Evolutionary conservation across 2,888 invertebrate genomes (phyloP), one percentile per base, ranked within the genome.

Genomic region (Choreutis nemorana): DNA sequence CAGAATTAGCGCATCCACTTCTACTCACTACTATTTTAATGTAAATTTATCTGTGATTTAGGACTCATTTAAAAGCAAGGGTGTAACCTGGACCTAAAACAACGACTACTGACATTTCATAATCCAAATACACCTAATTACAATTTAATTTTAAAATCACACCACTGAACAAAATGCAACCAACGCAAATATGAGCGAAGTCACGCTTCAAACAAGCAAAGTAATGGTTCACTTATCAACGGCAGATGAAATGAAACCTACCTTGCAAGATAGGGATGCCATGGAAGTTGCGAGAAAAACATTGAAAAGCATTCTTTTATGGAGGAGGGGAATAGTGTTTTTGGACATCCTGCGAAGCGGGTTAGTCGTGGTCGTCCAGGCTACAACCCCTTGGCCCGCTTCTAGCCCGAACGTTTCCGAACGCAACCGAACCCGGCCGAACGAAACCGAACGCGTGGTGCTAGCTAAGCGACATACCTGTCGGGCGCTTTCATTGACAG

Each of bases 401-500:
- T 60, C 62, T 49, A 60, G 61, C 59, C 57, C 66, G 68, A 62
- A 59, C 67, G 61, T 58, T 57, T 55, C 59, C 68, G 67, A 68
- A 68, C 66, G 67, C 50, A 56, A 68, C 68, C 68, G 66, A 71
- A 66, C 59, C 55, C 65, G 65, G 67, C 63, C 67, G 68, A 72
- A 65, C 64, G 71, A 63, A 64, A 75, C 60, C 61, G 66, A 72
- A 66, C 60, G 70, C 64, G 62, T 55, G 55, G 55, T 49, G 61
- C 60, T 61, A 65, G 55, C 60, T 64, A 70, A 72, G 72, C 60
- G 68, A 78, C 78, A 84, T 85, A 85, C 85, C 85, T 85, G 82
- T 85, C 85, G 78, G 84, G 85, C 83, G 85, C 85, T 83, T 85
- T 85, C 83, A 85, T 84, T 82, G 85, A 85, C 84, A 85, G 84